These are phyloP conservation scores for Ophonus ardosiacus DNA, from an alignment of 2,888 invertebrate genomes.

Conservation along the genomic window DNA sequence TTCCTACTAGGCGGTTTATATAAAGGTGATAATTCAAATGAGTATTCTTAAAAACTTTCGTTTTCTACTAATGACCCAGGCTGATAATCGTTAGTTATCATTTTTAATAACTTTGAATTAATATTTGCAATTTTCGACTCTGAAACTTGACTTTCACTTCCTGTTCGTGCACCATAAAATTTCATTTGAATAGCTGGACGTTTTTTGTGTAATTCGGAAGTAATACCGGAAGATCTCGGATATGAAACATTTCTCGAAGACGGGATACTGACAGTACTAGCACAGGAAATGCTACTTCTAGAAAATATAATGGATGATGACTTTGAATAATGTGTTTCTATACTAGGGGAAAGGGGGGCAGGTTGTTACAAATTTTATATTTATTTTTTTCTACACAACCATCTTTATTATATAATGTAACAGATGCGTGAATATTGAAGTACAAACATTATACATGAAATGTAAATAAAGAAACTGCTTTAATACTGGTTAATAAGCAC, in stretches of 20 bases:
- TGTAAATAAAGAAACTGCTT: background rate
- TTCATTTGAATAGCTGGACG: conserved; percentile 21
- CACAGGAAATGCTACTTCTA: too few species aligned
- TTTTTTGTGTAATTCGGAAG: background rate
- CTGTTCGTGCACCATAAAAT: conserved; percentile 40
- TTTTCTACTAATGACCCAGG: conserved; percentile 69
- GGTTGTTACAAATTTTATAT: too few species aligned
- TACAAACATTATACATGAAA: too few species aligned
- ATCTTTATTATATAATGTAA: too few species aligned
- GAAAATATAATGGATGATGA: background rate
- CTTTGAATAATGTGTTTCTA: background rate
- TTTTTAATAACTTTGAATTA: conserved; percentile 65
- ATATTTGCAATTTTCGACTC: conserved; percentile 45
- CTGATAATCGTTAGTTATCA: conserved; percentile 67
- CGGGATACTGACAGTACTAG: background rate
- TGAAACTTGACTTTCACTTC: background rate
- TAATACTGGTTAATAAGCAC: background rate
- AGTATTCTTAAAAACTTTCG: conserved; percentile 67
- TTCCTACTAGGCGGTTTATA: conserved; percentile 67
- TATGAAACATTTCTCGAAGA: background rate
- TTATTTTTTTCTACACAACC: too few species aligned
- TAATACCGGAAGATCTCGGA: background rate
- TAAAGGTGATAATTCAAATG: conserved; percentile 65
- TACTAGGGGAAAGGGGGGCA: background rate
- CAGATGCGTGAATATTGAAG: background rate